Percentiles rank a stretch among this genome's conserved stretches.
These are phyloP conservation scores for Rugalucina vietnamica DNA, from an alignment of 2,888 invertebrate genomes.

Conservation along the genomic window DNA sequence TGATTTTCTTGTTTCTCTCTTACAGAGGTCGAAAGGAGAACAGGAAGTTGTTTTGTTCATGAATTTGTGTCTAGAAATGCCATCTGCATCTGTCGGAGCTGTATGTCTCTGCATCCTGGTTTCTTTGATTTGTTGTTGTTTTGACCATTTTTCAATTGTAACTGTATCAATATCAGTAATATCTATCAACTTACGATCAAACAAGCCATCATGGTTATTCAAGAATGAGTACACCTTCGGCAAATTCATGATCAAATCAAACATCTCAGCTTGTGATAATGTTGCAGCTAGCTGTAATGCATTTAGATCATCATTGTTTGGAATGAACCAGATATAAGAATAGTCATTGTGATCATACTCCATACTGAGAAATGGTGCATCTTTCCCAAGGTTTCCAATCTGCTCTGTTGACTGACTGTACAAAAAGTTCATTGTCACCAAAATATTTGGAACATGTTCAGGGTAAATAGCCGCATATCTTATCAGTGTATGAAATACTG, in stretches of 20 bases:
- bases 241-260: slow-evolving; percentile 69
- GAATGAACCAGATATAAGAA: slow-evolving; percentile 69
- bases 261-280: slow-evolving; percentile 63
- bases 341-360: slow-evolving; percentile 60
- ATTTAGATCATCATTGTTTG: slow-evolving; percentile 65
- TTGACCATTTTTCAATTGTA: slow-evolving; percentile 55
- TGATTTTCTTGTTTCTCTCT: slow-evolving; percentile 55
- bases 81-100: slow-evolving; percentile 53
- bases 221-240: slow-evolving; percentile 69
- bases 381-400: background rate
- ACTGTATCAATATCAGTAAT: slow-evolving; percentile 75
- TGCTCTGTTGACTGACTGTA: slow-evolving; percentile 50
- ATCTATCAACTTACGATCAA: slow-evolving; percentile 73
- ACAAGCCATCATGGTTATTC: slow-evolving; percentile 72
- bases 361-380: slow-evolving; percentile 21
- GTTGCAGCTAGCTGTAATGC: slow-evolving; percentile 70
- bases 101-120: slow-evolving; percentile 45
- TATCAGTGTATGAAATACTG: slow-evolving; percentile 66
- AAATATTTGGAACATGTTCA: slow-evolving; percentile 50
- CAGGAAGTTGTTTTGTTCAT: slow-evolving; percentile 36
- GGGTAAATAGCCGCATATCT: slow-evolving; percentile 69
- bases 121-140: slow-evolving; percentile 28
- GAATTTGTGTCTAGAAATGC: slow-evolving; percentile 55
- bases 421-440: slow-evolving; percentile 50
- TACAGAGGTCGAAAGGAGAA: slow-evolving; percentile 33